Percentiles rank a stretch among this genome's conserved stretches.
These are phyloP conservation scores for Gadus macrocephalus DNA, from an alignment of 2,113 vertebrate genomes.

Conservation along the genomic window DNA sequence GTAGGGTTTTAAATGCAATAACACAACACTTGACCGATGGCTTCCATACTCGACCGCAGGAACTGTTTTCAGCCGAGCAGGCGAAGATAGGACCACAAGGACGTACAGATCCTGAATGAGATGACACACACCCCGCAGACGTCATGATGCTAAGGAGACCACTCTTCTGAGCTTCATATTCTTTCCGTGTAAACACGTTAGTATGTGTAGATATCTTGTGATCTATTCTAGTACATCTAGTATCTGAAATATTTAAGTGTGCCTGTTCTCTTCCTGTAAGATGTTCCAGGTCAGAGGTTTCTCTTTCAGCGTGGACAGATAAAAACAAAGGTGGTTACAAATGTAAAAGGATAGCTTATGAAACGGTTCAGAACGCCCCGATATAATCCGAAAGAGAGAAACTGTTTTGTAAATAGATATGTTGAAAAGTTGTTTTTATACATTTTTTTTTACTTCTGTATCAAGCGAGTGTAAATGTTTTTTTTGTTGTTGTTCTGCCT, in stretches of 20 bases:
- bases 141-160: too few species aligned
- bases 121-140: too few species aligned
- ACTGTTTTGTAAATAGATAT: constrained; percentile 55
- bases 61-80: too few species aligned
- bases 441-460: constrained; percentile 54
- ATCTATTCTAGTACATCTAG: too few species aligned
- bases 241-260: too few species aligned
- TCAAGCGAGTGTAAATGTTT: constrained; percentile 43
- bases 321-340: constrained; percentile 8
- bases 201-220: too few species aligned
- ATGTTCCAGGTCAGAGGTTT: constrained; percentile 13
- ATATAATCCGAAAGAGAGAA: constrained; percentile 16
- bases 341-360: constrained; percentile 28
- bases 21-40: constrained; percentile 19
- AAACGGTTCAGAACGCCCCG: constrained; percentile 16
- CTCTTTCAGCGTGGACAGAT: neutral
- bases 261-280: constrained; percentile 20
- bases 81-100: too few species aligned
- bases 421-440: constrained; percentile 43
- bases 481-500: constrained; percentile 44
- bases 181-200: too few species aligned
- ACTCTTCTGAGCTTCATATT: too few species aligned
- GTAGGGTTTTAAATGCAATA: constrained; percentile 44
- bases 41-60: constrained; percentile 9
- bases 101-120: too few species aligned